Conservation (phyloP, 1,140 invertebrate genomes). For the Lepidurus couesii region DNA sequence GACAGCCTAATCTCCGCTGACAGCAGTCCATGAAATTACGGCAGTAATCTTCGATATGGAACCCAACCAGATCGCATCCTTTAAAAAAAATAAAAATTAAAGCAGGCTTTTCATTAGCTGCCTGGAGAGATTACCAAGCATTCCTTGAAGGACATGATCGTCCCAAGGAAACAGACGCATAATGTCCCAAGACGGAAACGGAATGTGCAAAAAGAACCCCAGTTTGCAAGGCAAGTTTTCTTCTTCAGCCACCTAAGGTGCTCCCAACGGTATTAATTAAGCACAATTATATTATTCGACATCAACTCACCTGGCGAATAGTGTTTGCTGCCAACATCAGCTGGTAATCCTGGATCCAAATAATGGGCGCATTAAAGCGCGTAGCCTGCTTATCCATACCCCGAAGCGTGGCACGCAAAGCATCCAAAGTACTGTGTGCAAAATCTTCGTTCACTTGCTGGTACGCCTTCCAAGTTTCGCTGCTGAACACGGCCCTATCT, state of each 20-base stretch:
- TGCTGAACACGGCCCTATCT: slow-evolving; percentile 44
- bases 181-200: slow-evolving; percentile 48
- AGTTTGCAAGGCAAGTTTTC: slow-evolving; percentile 44
- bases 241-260: slow-evolving; percentile 42
- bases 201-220: slow-evolving; percentile 49
- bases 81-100: slow-evolving; percentile 28
- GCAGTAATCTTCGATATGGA: slow-evolving; percentile 48
- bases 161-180: slow-evolving; percentile 48
- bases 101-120: neutral
- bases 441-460: slow-evolving; percentile 44
- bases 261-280: neutral
- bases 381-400: slow-evolving; percentile 39
- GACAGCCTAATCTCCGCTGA: slow-evolving; percentile 44
- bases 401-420: slow-evolving; percentile 40
- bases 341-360: slow-evolving; percentile 51
- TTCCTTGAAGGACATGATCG: slow-evolving; percentile 47
- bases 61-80: slow-evolving; percentile 48
- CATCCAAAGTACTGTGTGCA: slow-evolving; percentile 42
- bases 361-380: slow-evolving; percentile 42
- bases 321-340: slow-evolving; percentile 46
- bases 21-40: slow-evolving; percentile 48
- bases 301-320: slow-evolving; percentile 41
- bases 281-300: neutral
- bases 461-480: slow-evolving; percentile 45
- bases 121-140: slow-evolving; percentile 40